These are phyloP conservation scores for Dolichomitus sp. DNA, from an alignment of 2,888 invertebrate species.

Conservation along the genomic window DNA sequence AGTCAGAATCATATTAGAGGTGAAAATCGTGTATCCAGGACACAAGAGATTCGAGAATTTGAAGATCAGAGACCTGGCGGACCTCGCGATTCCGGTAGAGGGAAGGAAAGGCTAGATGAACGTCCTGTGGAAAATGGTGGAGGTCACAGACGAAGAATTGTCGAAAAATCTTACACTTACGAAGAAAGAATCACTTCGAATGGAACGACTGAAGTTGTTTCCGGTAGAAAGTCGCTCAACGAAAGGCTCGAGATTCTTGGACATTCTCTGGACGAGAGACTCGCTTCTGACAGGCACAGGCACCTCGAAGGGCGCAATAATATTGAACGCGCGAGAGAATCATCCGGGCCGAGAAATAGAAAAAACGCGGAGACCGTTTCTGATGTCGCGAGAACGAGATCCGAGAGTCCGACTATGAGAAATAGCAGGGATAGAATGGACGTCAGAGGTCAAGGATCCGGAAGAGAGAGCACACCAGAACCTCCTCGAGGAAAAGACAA, in stretches of 20 bases:
- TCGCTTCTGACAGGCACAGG: constrained; percentile 65
- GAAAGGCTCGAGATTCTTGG: constrained; percentile 70
- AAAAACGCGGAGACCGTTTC: constrained; percentile 65
- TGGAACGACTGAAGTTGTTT: constrained; percentile 59
- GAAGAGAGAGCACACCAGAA: constrained; percentile 90
- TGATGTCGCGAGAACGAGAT: constrained; percentile 68
- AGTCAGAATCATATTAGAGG: constrained; percentile 60
- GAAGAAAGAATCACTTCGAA: constrained; percentile 68
- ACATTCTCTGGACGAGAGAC: constrained; percentile 64
- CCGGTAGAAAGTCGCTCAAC: constrained; percentile 69
- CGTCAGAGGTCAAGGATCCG: constrained; percentile 88
- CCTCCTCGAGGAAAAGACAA: constrained; percentile 76
- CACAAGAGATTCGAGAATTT: constrained; percentile 65
- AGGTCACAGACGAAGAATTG: constrained; percentile 63
- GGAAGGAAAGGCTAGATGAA: constrained; percentile 65
- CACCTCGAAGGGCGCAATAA: constrained; percentile 61
- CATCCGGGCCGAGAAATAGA: constrained; percentile 46
- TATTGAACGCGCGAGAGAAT: constrained; percentile 53
- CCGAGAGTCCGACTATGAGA: constrained; percentile 70
- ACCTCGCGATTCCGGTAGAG: constrained; percentile 53
- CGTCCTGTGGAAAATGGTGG: constrained; percentile 65
- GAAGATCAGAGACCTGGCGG: constrained; percentile 68
- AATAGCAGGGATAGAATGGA: constrained; percentile 69
- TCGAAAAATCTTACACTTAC: constrained; percentile 70
- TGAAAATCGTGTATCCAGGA: constrained; percentile 71